phyloP scores from a whole-genome alignment of 2,888 invertebrate genomes.

The Epinotia nisella region DNA sequence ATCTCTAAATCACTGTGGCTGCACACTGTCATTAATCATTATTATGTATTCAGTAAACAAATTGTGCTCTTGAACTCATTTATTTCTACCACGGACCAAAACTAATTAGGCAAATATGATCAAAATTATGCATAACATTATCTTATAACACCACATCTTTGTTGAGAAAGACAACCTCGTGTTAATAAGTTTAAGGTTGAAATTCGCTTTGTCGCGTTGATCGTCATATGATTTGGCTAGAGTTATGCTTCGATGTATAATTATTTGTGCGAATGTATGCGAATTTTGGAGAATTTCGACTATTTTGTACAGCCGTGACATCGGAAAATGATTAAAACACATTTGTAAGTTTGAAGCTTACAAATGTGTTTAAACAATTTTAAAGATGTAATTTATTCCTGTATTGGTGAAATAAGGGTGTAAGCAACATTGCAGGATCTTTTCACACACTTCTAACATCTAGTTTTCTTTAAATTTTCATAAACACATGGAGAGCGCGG shows the following conservation, averaged over 20 bases:
- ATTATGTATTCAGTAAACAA: constrained; percentile 27
- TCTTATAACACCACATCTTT: neutral
- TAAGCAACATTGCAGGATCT: neutral
- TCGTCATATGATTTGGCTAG: neutral
- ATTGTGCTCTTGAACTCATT: constrained; percentile 32
- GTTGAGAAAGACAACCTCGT: neutral
- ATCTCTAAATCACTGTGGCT: neutral
- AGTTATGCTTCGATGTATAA: constrained; percentile 4
- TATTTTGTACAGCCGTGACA: constrained; percentile 2
- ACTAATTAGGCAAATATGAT: constrained; percentile 23
- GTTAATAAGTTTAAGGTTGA: neutral
- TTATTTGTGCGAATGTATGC: constrained; percentile 19
- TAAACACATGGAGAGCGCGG: too few relatives aligned
- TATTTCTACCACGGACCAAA: constrained; percentile 3
- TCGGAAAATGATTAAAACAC: neutral
- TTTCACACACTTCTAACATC: too few relatives aligned
- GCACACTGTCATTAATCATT: constrained; percentile 16
- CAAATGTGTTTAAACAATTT: too few relatives aligned
- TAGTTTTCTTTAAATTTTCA: too few relatives aligned
- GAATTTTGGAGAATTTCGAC: neutral
- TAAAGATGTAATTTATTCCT: neutral
- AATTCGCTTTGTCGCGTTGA: neutral
- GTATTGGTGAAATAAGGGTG: neutral
- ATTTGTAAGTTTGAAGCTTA: too few relatives aligned
- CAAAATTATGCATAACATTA: neutral